Conservation (phyloP, 2,888 invertebrate species). For the Sesia bembeciformis region DNA sequence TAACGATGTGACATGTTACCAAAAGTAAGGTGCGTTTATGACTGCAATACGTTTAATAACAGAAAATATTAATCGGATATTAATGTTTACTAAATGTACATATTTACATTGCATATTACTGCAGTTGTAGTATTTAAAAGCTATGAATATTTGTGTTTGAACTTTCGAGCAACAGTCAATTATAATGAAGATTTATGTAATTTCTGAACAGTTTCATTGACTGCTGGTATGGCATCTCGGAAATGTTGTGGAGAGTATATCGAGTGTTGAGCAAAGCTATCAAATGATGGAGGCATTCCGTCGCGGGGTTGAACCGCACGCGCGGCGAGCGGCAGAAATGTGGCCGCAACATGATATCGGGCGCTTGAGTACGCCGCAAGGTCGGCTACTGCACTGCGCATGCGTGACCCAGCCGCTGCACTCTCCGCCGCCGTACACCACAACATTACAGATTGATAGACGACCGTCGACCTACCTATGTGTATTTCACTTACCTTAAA, state of each 20-base stretch:
- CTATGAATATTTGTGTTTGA: not conserved
- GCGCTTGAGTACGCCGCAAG: slow-evolving; percentile 44
- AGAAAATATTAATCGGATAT: slow-evolving; percentile 2
- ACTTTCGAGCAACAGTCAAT: not conserved
- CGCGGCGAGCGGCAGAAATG: slow-evolving; percentile 62
- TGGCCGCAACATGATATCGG: slow-evolving; percentile 55
- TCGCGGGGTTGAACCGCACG: slow-evolving; percentile 57
- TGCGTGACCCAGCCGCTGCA: slow-evolving; percentile 19
- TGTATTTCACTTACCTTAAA: too few species aligned
- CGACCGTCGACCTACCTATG: too few species aligned
- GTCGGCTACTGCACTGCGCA: slow-evolving; percentile 69
- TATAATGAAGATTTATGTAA: not conserved
- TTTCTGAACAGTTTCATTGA: slow-evolving; percentile 29
- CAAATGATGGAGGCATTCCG: slow-evolving; percentile 62
- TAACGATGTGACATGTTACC: slow-evolving; percentile 5
- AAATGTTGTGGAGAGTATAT: slow-evolving; percentile 55
- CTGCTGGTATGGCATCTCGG: slow-evolving; percentile 42
- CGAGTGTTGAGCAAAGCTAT: slow-evolving; percentile 55
- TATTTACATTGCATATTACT: not conserved
- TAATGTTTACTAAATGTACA: not conserved
- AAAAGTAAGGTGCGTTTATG: slow-evolving; percentile 2
- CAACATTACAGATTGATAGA: too few species aligned
- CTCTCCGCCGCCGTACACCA: too few species aligned
- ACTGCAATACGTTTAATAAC: not conserved
- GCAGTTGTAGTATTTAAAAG: not conserved